Percentiles rank a stretch among this genome's conserved stretches.
phyloP scores from a whole-genome alignment of 2,888 invertebrate species.

The Brachylomia viminalis region DNA sequence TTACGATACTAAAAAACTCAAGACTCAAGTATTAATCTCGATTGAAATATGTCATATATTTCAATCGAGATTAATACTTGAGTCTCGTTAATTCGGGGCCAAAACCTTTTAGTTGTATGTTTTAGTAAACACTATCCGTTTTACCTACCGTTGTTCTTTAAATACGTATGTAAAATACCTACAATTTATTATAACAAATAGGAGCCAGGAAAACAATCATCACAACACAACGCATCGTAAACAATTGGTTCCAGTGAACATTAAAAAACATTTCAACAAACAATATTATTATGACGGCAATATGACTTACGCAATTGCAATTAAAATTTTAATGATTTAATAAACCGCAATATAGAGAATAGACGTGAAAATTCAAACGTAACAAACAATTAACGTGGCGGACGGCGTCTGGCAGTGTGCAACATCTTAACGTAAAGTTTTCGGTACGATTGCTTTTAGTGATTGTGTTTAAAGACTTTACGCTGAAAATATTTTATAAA shows the following conservation, averaged over 20 bases:
- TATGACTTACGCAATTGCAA: background rate
- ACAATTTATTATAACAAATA: background rate
- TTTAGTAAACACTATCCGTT: background rate
- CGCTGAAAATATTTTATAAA: background rate
- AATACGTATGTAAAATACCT: background rate
- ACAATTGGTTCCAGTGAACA: background rate
- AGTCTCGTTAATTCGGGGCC: background rate
- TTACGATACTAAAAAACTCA: background rate
- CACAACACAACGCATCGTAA: background rate
- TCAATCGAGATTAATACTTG: background rate
- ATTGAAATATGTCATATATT: too few species aligned
- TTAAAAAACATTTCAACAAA: background rate
- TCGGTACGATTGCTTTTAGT: background rate
- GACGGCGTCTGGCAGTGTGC: background rate
- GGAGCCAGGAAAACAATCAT: background rate
- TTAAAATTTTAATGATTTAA: constrained; percentile 19
- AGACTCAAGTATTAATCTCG: too few species aligned
- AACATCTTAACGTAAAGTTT: background rate
- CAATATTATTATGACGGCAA: constrained; percentile 9
- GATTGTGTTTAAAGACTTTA: background rate
- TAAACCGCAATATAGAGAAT: background rate
- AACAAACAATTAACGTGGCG: constrained; percentile 19
- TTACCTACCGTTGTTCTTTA: background rate
- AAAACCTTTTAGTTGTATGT: background rate
- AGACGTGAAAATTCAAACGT: constrained; percentile 10